Percentiles rank a stretch among this genome's conserved stretches.
These are phyloP conservation scores for Leucophenga maculata DNA, from an alignment of 2,888 invertebrate genomes.

Conservation along the genomic window DNA sequence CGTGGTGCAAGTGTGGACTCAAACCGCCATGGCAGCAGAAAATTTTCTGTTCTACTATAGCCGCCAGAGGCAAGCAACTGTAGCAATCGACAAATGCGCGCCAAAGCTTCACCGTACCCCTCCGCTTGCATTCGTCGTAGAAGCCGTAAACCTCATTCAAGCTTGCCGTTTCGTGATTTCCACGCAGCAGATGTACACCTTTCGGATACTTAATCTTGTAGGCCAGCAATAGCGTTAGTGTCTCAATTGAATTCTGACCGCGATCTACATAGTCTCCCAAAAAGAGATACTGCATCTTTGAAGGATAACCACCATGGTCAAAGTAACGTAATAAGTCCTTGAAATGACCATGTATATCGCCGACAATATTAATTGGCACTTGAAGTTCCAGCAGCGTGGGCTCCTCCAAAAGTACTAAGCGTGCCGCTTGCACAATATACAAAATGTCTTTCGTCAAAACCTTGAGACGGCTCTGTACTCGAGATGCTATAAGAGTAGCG, in stretches of 20 bases:
- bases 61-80: background rate
- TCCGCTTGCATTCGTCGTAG: background rate
- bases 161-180: background rate
- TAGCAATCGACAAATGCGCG: background rate
- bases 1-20: background rate
- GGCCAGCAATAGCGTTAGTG: constrained; percentile 92
- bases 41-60: background rate
- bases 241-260: constrained; percentile 95
- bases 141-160: background rate
- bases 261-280: constrained; percentile 97
- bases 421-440: background rate
- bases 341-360: background rate
- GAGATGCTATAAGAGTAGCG: no score
- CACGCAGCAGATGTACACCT: background rate
- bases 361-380: background rate
- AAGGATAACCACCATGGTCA: constrained; percentile 97
- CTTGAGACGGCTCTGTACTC: no score
- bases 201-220: constrained; percentile 93
- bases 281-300: constrained; percentile 96
- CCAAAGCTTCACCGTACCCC: background rate
- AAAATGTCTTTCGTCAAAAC: no score
- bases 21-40: constrained; percentile 2
- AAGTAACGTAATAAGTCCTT: constrained; percentile 87
- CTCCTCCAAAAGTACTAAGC: constrained; percentile 79
- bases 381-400: background rate